These are phyloP conservation scores for Sorex araneus DNA, from an alignment of 2,113 vertebrate species.

Conservation along the genomic window DNA sequence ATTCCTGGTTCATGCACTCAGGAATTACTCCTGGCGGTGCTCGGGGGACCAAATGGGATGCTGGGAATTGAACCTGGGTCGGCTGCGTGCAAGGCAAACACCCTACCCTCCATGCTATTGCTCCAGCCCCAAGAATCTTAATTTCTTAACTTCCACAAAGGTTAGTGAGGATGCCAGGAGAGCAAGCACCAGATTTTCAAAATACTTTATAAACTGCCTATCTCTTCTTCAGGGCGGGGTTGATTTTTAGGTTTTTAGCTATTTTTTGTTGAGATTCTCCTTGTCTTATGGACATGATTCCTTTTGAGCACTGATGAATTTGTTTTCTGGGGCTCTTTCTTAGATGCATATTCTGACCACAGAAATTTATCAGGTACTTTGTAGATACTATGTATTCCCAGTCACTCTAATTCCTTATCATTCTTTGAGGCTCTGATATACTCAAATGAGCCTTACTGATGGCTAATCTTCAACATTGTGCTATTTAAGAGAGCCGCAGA, in stretches of 20 bases:
- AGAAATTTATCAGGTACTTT: neutral
- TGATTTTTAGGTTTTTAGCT: conserved; percentile 3
- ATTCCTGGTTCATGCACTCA: no score
- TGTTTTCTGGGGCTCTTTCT: neutral
- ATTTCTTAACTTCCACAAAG: neutral
- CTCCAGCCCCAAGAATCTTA: neutral
- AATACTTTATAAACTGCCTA: neutral
- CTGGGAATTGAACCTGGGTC: no score
- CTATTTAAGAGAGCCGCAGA: conserved; percentile 28
- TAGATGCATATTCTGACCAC: neutral
- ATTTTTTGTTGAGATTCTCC: neutral
- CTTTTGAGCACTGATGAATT: conserved; percentile 5
- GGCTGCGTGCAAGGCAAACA: no score
- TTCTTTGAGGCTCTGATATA: neutral
- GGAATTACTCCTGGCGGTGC: no score
- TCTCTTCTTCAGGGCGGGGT: conserved; percentile 2
- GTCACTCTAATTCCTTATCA: neutral
- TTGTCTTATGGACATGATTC: neutral
- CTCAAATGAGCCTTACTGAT: neutral
- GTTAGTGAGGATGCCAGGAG: neutral
- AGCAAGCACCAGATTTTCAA: neutral
- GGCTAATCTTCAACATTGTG: conserved; percentile 6
- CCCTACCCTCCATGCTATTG: no score
- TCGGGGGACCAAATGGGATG: no score
- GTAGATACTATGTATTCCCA: conserved; percentile 26